Evolutionary conservation across 2,113 vertebrate species (phyloP).

Genomic region (Tachysurus fulvidraco): DNA sequence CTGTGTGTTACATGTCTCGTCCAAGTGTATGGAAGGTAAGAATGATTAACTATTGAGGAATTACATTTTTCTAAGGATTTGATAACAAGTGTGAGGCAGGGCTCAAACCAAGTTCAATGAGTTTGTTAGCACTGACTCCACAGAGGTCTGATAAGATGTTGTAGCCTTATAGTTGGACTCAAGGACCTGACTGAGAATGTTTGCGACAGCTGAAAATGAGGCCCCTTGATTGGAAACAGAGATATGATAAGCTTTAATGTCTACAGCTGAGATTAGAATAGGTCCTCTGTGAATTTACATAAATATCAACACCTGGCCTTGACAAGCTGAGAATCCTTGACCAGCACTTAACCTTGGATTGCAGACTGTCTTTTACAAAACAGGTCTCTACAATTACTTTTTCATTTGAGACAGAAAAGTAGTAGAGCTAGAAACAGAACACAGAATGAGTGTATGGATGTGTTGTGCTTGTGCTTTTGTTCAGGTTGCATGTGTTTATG

Average conservation of each 20-base stretch:
- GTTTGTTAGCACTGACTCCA: neutral
- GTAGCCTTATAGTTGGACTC: constrained; percentile 51
- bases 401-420: constrained; percentile 51
- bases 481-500: neutral
- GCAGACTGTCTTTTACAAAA: constrained; percentile 38
- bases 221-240: constrained; percentile 67
- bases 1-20: neutral
- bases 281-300: constrained; percentile 52
- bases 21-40: neutral
- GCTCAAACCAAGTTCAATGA: neutral
- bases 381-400: constrained; percentile 61
- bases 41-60: neutral
- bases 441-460: neutral
- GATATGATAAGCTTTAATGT: constrained; percentile 63
- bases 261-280: constrained; percentile 49
- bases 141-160: neutral
- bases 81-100: neutral
- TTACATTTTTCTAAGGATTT: neutral
- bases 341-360: constrained; percentile 54
- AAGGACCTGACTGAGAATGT: constrained; percentile 65
- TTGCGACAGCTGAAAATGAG: constrained; percentile 71
- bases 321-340: constrained; percentile 50
- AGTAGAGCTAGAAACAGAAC: neutral
- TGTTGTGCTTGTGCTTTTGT: constrained; percentile 31
- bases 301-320: constrained; percentile 61